Conservation (phyloP, 2,113 vertebrate genomes). For the Chaetura pelagica region DNA sequence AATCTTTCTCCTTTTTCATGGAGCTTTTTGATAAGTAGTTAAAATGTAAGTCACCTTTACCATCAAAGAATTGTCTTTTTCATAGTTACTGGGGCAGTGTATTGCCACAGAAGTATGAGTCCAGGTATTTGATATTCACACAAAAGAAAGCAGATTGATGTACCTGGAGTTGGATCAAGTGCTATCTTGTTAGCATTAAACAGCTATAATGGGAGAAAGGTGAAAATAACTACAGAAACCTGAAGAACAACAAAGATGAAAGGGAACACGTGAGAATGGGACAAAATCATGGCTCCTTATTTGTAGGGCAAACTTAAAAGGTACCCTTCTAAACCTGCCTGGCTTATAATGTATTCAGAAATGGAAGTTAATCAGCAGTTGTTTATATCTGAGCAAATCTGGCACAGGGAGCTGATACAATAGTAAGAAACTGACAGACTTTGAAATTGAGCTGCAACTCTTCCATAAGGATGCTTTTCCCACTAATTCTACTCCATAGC, state of each 20-base stretch:
- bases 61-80: constrained; percentile 4
- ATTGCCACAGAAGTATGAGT: not conserved
- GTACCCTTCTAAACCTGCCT: not conserved
- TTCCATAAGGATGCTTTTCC: not conserved
- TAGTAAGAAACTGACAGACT: not conserved
- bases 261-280: not conserved
- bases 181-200: constrained; percentile 11
- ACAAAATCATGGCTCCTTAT: not conserved
- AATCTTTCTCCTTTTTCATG: not conserved
- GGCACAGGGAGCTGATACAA: not conserved
- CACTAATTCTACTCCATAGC: not conserved
- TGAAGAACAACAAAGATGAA: constrained; percentile 30
- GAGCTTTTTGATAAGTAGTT: not conserved
- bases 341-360: not conserved
- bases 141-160: not conserved
- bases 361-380: constrained; percentile 31
- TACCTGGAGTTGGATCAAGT: not conserved
- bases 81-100: not conserved
- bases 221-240: constrained; percentile 44
- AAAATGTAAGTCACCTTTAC: not conserved
- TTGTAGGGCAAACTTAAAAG: constrained; percentile 34
- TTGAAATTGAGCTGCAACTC: not conserved
- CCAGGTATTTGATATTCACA: not conserved
- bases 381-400: not conserved
- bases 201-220: not conserved